Percentiles rank a stretch among this genome's conserved stretches.
Evolutionary conservation across 2,113 vertebrate species (phyloP).

Genomic region (Zootoca vivipara): DNA sequence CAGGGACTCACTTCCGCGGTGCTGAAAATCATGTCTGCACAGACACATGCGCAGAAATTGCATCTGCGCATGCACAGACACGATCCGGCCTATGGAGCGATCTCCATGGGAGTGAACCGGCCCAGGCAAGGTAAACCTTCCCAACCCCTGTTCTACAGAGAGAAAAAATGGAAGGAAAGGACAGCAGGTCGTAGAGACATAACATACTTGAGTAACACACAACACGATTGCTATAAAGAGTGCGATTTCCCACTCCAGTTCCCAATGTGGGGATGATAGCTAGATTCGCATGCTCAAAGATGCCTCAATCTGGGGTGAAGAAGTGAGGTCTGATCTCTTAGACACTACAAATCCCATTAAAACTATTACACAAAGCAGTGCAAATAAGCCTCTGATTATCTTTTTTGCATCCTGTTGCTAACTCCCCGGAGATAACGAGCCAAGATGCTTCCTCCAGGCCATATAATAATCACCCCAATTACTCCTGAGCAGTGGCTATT

Average conservation of each 20-base stretch:
- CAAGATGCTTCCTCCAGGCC: slow-evolving; percentile 63
- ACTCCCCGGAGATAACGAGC: slow-evolving; percentile 68
- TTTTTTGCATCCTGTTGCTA: slow-evolving; percentile 53
- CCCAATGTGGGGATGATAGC: neutral
- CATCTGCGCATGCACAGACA: too few relatives aligned
- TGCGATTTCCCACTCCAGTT: neutral
- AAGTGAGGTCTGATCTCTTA: slow-evolving; percentile 24
- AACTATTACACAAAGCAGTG: slow-evolving; percentile 62
- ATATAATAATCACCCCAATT: slow-evolving; percentile 67
- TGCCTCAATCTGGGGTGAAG: neutral
- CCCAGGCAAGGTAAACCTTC: too few relatives aligned
- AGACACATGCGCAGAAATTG: too few relatives aligned
- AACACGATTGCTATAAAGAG: neutral
- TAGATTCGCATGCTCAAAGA: slow-evolving; percentile 6
- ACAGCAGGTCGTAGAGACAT: neutral
- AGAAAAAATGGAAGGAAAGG: neutral
- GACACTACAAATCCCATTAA: slow-evolving; percentile 38
- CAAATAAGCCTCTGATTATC: slow-evolving; percentile 69
- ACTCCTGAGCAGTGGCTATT: slow-evolving; percentile 67
- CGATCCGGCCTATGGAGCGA: too few relatives aligned
- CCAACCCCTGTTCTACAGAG: too few relatives aligned
- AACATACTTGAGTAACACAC: neutral
- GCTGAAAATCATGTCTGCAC: too few relatives aligned
- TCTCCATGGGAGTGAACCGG: too few relatives aligned
- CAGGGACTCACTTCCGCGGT: too few relatives aligned